Evolutionary conservation across 2,888 invertebrate genomes (phyloP), one percentile per base, ranked within the genome.

Genomic region (Biston stratarius): DNA sequence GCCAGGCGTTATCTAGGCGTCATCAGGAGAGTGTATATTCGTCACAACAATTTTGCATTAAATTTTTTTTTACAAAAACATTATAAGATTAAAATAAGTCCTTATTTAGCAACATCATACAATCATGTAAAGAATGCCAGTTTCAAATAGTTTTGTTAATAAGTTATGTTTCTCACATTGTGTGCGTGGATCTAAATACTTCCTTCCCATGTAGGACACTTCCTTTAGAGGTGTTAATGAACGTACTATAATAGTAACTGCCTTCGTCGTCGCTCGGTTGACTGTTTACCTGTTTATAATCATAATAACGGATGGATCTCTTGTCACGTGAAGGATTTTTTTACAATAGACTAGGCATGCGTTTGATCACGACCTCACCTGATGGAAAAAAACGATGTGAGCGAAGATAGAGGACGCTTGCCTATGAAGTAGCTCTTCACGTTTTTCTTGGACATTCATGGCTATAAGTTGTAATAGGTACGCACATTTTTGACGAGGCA

Each of bases 201-300:
- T 69, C 69, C 69, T 64, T 69, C 69, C 64, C 60, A 60, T 63
- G 67, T 61, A 42, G 57, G 57, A 38, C 49, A 64, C 58, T 64
- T 69, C 69, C 69, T 69, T 12, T 34, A 15, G 53, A 63, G 60
- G 67, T 60, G 60, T 12, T 56, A 63, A 67, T 63, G 45, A 48
- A 59, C 34, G 49, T 48, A 53, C 52, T 33, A 9, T 9, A 5
- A 8, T 14, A 10, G 51, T 14, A 36, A 14, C 38, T 15, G 6
- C n/a, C 52, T 53, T 38, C 15, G 12, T 5, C 2, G 34, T 24
- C 24, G 24, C 24, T 24, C 24, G 3, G 53, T 40, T 40, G 24
- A 8, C 40, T 55, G 24, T 11, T 33, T 24, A 53, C 40, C 6
- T 9, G 38, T 9, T 24, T 38, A 6, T 57, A n/a, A 12, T 38